Percentiles rank a stretch among this genome's conserved stretches.
Conservation (phyloP, 1,140 invertebrate genomes). For the Thaumetopoea pityocampa region DNA sequence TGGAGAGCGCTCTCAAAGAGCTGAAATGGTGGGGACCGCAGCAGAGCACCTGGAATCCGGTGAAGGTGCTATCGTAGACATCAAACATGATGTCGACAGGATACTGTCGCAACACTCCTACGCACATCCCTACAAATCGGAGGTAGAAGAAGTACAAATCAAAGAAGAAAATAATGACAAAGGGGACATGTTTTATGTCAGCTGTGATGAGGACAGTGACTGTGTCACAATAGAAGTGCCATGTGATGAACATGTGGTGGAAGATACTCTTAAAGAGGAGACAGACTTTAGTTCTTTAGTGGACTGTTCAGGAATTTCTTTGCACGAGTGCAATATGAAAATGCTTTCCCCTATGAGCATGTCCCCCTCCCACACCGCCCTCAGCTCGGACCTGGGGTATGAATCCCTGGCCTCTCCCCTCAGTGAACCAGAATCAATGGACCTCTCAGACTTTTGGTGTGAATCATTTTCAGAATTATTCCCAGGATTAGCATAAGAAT, state of each 20-base stretch:
- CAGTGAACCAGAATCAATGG: constrained; percentile 63
- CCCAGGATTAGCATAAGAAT: constrained; percentile 75
- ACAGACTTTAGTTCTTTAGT: constrained; percentile 48
- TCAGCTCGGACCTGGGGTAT: constrained; percentile 77
- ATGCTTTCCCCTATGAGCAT: constrained; percentile 64
- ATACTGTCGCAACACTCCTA: constrained; percentile 73
- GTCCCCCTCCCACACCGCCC: constrained; percentile 59
- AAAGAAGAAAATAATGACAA: constrained; percentile 67
- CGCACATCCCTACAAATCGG: constrained; percentile 70
- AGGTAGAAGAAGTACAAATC: constrained; percentile 42
- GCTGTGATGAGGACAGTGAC: constrained; percentile 82
- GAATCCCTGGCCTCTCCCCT: constrained; percentile 77
- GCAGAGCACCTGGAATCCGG: constrained; percentile 87
- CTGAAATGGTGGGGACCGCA: constrained; percentile 87
- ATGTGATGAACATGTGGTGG: constrained; percentile 77
- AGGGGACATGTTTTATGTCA: constrained; percentile 80
- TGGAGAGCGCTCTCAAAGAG: constrained; percentile 58
- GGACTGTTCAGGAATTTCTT: constrained; percentile 51
- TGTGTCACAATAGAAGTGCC: constrained; percentile 84
- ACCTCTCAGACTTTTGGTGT: constrained; percentile 78
- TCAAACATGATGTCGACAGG: constrained; percentile 68
- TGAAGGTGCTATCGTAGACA: constrained; percentile 75
- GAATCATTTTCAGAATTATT: constrained; percentile 80
- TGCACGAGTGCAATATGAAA: constrained; percentile 69
- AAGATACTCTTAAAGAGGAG: constrained; percentile 63